These are phyloP conservation scores for Pedicia rivosa DNA, from an alignment of 2,888 invertebrate genomes.

Conservation along the genomic window DNA sequence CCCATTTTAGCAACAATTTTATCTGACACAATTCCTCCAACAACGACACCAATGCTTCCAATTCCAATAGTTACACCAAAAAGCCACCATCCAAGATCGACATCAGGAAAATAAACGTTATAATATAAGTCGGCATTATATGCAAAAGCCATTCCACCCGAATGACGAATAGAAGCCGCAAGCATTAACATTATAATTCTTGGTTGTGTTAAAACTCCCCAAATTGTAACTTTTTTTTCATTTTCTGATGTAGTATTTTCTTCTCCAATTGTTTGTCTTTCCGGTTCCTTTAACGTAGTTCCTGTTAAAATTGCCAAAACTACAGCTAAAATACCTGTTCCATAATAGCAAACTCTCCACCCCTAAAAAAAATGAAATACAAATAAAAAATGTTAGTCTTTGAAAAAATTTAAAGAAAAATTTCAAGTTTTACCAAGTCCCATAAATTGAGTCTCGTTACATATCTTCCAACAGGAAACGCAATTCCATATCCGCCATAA, in stretches of 20 bases:
- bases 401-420: too few species aligned
- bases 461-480: conserved; percentile 82
- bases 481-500: conserved; percentile 84
- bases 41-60: conserved; percentile 49
- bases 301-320: conserved; percentile 54
- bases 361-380: conserved; percentile 34
- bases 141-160: conserved; percentile 81
- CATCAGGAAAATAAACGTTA: conserved; percentile 74
- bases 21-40: conserved; percentile 63
- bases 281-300: conserved; percentile 60
- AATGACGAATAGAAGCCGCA: conserved; percentile 79
- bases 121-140: conserved; percentile 85
- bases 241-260: conserved; percentile 30
- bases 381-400: background rate
- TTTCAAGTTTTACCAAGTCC: conserved; percentile 43
- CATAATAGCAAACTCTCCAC: conserved; percentile 72
- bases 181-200: conserved; percentile 62
- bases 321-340: conserved; percentile 59
- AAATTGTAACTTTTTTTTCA: conserved; percentile 41
- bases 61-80: conserved; percentile 78
- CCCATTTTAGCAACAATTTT: conserved; percentile 80
- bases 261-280: conserved; percentile 59
- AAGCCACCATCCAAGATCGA: conserved; percentile 80
- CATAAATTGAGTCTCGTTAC: conserved; percentile 57
- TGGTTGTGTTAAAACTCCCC: conserved; percentile 63